Evolutionary conservation across 2,113 vertebrate genomes (phyloP).

Genomic region (Rhynchomys soricoides): DNA sequence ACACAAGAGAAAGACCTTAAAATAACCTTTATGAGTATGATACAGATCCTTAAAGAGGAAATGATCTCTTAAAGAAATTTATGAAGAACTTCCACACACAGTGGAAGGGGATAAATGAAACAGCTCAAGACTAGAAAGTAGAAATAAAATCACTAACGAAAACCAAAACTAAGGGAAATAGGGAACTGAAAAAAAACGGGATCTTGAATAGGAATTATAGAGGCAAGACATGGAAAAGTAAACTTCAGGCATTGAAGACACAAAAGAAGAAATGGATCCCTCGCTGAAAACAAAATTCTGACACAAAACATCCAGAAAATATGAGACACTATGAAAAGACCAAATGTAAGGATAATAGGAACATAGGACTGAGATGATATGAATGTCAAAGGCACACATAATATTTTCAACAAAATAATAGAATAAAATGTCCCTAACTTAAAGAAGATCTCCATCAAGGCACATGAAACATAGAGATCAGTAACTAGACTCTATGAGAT

Average conservation of each 20-base stretch:
- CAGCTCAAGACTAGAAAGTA: background rate
- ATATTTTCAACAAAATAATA: background rate
- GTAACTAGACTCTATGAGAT: background rate
- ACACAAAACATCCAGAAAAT: background rate
- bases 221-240: background rate
- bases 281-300: background rate
- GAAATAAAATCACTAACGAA: background rate
- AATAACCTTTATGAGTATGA: background rate
- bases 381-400: background rate
- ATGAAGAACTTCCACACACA: background rate
- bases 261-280: background rate
- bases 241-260: background rate
- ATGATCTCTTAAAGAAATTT: background rate
- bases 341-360: background rate
- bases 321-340: background rate
- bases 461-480: background rate
- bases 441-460: background rate
- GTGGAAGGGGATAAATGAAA: background rate
- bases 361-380: background rate
- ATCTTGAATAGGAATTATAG: background rate
- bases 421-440: background rate
- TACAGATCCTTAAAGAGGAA: background rate
- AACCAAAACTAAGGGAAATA: background rate
- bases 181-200: background rate
- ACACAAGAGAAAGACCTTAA: background rate